Percentiles rank a stretch among this genome's conserved stretches.
Evolutionary conservation across 1,140 invertebrate species (phyloP).

Genomic region (Luehdorfia chinensis): DNA sequence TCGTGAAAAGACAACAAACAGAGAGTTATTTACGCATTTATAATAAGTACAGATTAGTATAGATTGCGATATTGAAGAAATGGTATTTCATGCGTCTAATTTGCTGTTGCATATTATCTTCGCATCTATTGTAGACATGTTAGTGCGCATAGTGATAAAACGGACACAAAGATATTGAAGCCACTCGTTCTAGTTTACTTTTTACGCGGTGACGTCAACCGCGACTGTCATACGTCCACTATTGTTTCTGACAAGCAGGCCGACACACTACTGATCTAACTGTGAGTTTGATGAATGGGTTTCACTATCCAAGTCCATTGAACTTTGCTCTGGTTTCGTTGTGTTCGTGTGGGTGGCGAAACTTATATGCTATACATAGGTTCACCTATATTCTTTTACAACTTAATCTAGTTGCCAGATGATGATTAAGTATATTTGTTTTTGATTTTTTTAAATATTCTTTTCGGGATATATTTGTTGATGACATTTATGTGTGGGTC

Average conservation of each 20-base stretch:
- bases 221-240: conserved; percentile 39
- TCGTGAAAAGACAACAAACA: too few relatives aligned
- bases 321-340: conserved; percentile 63
- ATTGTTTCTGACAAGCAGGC: conserved; percentile 42
- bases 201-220: conserved; percentile 45
- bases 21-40: too few relatives aligned
- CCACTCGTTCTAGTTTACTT: conserved; percentile 32
- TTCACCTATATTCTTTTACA: conserved; percentile 2
- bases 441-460: too few relatives aligned
- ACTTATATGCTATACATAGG: conserved; percentile 35
- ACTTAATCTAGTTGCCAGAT: background rate
- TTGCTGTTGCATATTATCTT: too few relatives aligned
- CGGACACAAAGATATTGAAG: conserved; percentile 30
- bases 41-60: too few relatives aligned
- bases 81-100: too few relatives aligned
- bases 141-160: conserved; percentile 22
- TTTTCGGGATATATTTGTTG: too few relatives aligned
- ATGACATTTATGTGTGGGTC: too few relatives aligned
- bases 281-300: conserved; percentile 62
- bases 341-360: conserved; percentile 49
- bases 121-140: too few relatives aligned
- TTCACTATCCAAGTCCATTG: conserved; percentile 62
- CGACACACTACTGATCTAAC: conserved; percentile 52
- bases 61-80: too few relatives aligned
- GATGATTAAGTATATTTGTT: background rate